phyloP scores from a whole-genome alignment of 2,113 vertebrate species.

The Numenius arquata region DNA sequence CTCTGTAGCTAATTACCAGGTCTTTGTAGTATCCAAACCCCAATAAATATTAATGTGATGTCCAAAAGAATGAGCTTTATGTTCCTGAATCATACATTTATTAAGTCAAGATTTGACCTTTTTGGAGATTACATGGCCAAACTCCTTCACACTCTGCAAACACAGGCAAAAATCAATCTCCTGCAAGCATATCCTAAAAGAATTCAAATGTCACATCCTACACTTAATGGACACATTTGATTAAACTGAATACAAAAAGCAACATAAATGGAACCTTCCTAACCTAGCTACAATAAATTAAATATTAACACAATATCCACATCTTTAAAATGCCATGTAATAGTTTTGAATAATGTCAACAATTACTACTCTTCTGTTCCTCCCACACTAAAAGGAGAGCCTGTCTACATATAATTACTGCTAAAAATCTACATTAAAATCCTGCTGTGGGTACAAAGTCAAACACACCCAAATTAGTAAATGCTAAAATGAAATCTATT shows the following conservation, averaged over 20 bases:
- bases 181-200: background rate
- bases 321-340: background rate
- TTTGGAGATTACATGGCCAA: slow-evolving; percentile 6
- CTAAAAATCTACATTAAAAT: background rate
- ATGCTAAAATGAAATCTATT: background rate
- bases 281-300: background rate
- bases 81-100: slow-evolving; percentile 46
- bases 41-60: slow-evolving; percentile 48
- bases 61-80: slow-evolving; percentile 48
- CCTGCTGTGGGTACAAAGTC: background rate
- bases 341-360: background rate
- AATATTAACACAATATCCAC: background rate
- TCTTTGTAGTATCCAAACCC: slow-evolving; percentile 12
- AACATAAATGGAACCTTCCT: background rate
- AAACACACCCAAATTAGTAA: background rate
- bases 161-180: slow-evolving; percentile 31
- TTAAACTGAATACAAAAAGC: background rate
- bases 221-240: background rate
- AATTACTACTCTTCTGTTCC: background rate
- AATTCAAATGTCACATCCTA: slow-evolving; percentile 15
- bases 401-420: background rate
- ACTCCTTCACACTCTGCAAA: slow-evolving; percentile 32
- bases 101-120: slow-evolving; percentile 64
- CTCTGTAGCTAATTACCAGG: slow-evolving; percentile 34
- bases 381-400: background rate